Evolutionary conservation across 1,140 invertebrate species (phyloP).

Genomic region (Zaprionus inermis): DNA sequence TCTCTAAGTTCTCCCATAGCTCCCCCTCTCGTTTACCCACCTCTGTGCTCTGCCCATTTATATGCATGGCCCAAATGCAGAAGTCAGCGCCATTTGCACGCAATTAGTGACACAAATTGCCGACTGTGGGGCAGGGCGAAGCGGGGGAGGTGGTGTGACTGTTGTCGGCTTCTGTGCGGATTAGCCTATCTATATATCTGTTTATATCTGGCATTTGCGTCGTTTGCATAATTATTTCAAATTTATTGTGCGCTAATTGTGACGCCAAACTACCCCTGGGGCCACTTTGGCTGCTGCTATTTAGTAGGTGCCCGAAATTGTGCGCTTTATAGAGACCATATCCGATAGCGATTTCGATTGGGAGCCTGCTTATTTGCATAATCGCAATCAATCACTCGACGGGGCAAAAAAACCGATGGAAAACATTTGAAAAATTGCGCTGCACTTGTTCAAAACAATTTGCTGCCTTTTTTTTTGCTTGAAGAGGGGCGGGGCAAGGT

Average conservation of each 20-base stretch:
- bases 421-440: conserved; percentile 74
- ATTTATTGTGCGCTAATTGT: conserved; percentile 75
- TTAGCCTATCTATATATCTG: conserved; percentile 42
- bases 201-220: conserved; percentile 24
- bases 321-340: neutral
- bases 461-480: conserved; percentile 42
- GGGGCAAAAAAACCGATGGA: conserved; percentile 9
- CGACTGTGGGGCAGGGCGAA: conserved; percentile 12
- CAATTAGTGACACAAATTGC: conserved; percentile 78
- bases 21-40: neutral
- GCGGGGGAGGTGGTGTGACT: conserved; percentile 7
- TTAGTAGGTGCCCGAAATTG: conserved; percentile 48
- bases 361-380: conserved; percentile 57
- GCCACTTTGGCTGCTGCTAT: conserved; percentile 10
- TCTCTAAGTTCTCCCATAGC: neutral
- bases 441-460: conserved; percentile 78
- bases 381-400: conserved; percentile 72
- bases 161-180: conserved; percentile 51
- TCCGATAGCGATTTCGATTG: conserved; percentile 2
- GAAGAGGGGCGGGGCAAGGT: neutral
- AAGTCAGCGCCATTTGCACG: conserved; percentile 77
- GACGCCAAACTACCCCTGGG: conserved; percentile 40
- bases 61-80: conserved; percentile 73
- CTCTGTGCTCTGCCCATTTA: conserved; percentile 48
- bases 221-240: conserved; percentile 59